phyloP scores from a whole-genome alignment of 30 jellyfish, hydroid and myxozoan genomes.

The Cassiopea xamachana region DNA sequence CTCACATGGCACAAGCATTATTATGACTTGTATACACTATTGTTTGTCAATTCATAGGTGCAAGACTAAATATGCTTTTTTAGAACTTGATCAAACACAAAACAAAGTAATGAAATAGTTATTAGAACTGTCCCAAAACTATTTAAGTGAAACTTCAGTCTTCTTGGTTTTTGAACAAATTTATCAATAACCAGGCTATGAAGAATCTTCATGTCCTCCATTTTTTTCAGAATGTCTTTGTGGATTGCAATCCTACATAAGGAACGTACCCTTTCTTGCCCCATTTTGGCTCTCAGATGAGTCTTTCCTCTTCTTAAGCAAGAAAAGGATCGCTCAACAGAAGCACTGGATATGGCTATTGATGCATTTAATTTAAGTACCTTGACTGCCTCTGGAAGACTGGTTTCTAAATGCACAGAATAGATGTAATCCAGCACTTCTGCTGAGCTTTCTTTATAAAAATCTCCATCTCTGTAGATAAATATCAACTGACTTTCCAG shows the following conservation, averaged over 20 bases:
- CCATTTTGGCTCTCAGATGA: conserved; percentile 44
- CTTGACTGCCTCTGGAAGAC: conserved; percentile 24
- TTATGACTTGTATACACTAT: too few relatives aligned
- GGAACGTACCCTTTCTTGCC: conserved; percentile 43
- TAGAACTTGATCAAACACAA: too few relatives aligned
- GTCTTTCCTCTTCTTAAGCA: conserved; percentile 36
- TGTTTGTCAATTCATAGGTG: too few relatives aligned
- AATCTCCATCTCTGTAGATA: conserved; percentile 22
- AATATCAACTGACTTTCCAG: conserved; percentile 33
- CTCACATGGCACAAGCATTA: too few relatives aligned
- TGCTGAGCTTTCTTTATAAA: conserved; percentile 7
- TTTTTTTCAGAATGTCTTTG: conserved; percentile 19
- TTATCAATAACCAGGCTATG: conserved; percentile 5
- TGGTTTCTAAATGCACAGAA: not conserved
- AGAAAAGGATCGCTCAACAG: conserved; percentile 49
- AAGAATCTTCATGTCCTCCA: not conserved
- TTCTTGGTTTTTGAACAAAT: conserved; percentile 26
- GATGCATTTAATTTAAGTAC: conserved; percentile 25
- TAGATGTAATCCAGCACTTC: conserved; percentile 12
- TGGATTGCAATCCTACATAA: conserved; percentile 52
- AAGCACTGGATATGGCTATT: conserved; percentile 45
- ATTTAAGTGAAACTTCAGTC: conserved; percentile 1
- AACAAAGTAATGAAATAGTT: too few relatives aligned
- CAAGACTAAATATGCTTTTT: too few relatives aligned
- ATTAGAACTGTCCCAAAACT: too few relatives aligned